Percentiles rank a stretch among this genome's conserved stretches.
phyloP scores from a whole-genome alignment of 1,140 invertebrate genomes.

The Eulimnadia texana region DNA sequence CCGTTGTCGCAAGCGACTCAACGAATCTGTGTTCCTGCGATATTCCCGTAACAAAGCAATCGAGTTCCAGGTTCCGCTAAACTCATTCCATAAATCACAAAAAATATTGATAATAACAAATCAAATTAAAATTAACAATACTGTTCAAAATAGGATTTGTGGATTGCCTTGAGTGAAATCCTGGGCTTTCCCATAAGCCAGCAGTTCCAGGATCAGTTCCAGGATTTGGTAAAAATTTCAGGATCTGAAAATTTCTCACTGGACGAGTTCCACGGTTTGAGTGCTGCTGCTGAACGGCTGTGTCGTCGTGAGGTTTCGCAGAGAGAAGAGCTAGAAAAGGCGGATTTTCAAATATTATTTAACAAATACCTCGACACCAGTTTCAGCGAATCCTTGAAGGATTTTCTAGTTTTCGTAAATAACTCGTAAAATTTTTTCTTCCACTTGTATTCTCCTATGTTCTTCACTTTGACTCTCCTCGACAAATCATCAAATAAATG shows the following conservation, averaged over 20 bases:
- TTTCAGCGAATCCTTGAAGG: too few species aligned
- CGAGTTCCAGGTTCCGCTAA: not conserved
- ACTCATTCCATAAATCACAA: too few species aligned
- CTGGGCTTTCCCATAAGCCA: not conserved
- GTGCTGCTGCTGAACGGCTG: conserved; percentile 6
- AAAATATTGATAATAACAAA: not conserved
- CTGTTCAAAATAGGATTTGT: not conserved
- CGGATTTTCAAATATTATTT: conserved; percentile 7
- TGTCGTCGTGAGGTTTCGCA: not conserved
- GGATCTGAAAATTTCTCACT: not conserved
- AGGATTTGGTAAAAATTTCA: not conserved
- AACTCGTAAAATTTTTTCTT: too few species aligned
- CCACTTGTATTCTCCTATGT: too few species aligned
- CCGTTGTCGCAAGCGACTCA: conserved; percentile 4
- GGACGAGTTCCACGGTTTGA: conserved; percentile 5
- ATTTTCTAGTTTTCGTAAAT: too few species aligned
- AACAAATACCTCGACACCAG: too few species aligned
- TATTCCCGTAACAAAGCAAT: not conserved
- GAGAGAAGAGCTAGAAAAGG: conserved; percentile 8
- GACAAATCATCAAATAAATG: too few species aligned
- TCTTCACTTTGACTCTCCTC: too few species aligned
- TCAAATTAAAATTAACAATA: not conserved
- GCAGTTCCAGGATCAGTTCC: not conserved
- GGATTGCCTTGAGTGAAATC: not conserved
- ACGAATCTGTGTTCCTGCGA: conserved; percentile 8